These are phyloP conservation scores for Meandrusa payeni DNA, from an alignment of 2,888 invertebrate genomes.

Conservation along the genomic window DNA sequence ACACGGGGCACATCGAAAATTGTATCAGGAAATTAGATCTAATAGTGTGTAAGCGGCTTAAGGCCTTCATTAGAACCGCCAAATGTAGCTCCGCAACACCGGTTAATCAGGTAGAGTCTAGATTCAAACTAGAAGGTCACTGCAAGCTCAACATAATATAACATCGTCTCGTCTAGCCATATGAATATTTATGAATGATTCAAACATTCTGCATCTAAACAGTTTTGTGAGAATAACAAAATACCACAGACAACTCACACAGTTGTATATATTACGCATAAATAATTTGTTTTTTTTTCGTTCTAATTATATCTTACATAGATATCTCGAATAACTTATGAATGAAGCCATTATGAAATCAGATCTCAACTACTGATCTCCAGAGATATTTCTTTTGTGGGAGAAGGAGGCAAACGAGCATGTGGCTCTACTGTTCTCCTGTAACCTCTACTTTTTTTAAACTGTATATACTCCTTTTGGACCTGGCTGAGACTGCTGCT, in stretches of 20 bases:
- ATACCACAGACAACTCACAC: constrained; percentile 34
- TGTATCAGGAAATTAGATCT: no score
- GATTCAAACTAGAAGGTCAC: constrained; percentile 19
- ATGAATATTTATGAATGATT: constrained; percentile 20
- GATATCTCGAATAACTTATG: not conserved
- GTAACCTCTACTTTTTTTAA: no score
- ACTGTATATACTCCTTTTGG: no score
- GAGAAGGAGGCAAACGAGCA: no score
- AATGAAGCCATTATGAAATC: not conserved
- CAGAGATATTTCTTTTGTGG: no score
- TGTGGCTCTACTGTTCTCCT: no score
- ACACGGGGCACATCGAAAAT: no score
- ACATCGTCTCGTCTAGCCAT: constrained; percentile 11
- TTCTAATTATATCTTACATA: not conserved
- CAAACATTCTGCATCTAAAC: constrained; percentile 5
- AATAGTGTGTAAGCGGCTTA: not conserved
- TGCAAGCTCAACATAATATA: constrained; percentile 10
- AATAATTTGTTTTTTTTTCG: constrained; percentile 1
- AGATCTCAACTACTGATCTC: no score
- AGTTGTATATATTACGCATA: constrained; percentile 20
- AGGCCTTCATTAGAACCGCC: constrained; percentile 1
- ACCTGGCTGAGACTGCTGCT: no score
- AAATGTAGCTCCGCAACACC: constrained; percentile 12
- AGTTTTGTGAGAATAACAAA: constrained; percentile 7
- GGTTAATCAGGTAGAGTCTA: constrained; percentile 20